Percentiles rank a stretch among this genome's conserved stretches.
These are phyloP conservation scores for Prionailurus bengalensis DNA, from an alignment of 2,113 vertebrate genomes.

Conservation along the genomic window DNA sequence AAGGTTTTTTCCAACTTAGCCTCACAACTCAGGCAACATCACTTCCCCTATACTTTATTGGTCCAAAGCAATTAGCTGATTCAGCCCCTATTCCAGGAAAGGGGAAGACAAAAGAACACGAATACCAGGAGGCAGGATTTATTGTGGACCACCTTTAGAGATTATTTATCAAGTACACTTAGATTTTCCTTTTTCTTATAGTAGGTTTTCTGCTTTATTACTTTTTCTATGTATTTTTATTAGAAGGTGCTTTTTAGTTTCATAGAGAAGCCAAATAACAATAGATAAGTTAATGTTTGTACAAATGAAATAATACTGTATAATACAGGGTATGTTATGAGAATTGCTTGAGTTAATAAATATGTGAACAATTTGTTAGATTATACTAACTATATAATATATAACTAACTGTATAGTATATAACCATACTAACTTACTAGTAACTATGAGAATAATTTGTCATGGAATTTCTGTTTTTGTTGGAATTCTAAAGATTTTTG, in stretches of 20 bases:
- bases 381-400: neutral
- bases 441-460: neutral
- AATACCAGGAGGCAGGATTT: neutral
- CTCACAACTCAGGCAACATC: neutral
- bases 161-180: neutral
- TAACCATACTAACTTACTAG: too few species aligned
- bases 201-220: neutral
- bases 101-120: neutral
- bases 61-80: neutral
- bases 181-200: neutral
- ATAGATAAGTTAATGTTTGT: neutral
- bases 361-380: neutral
- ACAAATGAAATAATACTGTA: neutral
- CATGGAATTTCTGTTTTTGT: neutral
- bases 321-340: neutral
- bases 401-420: too few species aligned
- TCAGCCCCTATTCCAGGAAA: neutral
- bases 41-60: neutral
- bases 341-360: neutral
- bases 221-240: neutral
- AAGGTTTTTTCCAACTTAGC: neutral
- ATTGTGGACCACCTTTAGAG: neutral
- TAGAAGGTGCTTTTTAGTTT: neutral
- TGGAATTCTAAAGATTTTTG: slow-evolving; percentile 40
- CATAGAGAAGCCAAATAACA: neutral